A percentile compares a stretch with the other conserved stretches of the same genome.
These are phyloP conservation scores for Spodoptera litura DNA, from an alignment of 1,140 invertebrate species.

Conservation along the genomic window DNA sequence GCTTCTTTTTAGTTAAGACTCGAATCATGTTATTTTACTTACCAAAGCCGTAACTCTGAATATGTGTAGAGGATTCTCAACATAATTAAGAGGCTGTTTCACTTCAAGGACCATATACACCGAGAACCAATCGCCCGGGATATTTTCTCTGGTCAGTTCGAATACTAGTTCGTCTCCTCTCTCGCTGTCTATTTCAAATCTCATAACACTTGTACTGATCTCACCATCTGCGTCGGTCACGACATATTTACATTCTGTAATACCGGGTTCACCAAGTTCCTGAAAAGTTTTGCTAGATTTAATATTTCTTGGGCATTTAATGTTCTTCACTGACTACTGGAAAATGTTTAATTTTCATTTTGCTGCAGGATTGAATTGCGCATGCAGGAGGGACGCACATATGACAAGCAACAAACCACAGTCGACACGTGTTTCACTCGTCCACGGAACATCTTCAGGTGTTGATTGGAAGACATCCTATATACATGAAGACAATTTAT, in stretches of 20 bases:
- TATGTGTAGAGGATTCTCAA: conserved; percentile 75
- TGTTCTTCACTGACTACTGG: no score
- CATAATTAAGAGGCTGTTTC: conserved; percentile 67
- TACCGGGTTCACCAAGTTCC: conserved; percentile 75
- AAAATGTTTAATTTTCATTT: no score
- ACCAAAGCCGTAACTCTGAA: conserved; percentile 79
- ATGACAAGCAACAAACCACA: no score
- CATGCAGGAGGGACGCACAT: no score
- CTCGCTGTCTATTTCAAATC: conserved; percentile 72
- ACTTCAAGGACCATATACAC: conserved; percentile 76
- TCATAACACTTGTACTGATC: conserved; percentile 80
- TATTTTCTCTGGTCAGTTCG: conserved; percentile 62
- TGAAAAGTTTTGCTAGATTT: conserved; percentile 50
- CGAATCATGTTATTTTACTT: conserved; percentile 53
- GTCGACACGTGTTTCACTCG: no score
- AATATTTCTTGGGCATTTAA: neutral
- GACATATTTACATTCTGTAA: conserved; percentile 77
- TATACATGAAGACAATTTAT: no score
- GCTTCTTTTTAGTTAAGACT: no score
- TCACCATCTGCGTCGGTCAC: conserved; percentile 81
- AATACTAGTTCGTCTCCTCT: conserved; percentile 70
- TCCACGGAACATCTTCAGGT: no score
- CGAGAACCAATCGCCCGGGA: conserved; percentile 58
- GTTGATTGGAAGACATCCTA: no score
- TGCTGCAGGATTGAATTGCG: no score